These are phyloP conservation scores for Drosophila meridiana DNA, from an alignment of 2,888 invertebrate genomes.

Conservation along the genomic window DNA sequence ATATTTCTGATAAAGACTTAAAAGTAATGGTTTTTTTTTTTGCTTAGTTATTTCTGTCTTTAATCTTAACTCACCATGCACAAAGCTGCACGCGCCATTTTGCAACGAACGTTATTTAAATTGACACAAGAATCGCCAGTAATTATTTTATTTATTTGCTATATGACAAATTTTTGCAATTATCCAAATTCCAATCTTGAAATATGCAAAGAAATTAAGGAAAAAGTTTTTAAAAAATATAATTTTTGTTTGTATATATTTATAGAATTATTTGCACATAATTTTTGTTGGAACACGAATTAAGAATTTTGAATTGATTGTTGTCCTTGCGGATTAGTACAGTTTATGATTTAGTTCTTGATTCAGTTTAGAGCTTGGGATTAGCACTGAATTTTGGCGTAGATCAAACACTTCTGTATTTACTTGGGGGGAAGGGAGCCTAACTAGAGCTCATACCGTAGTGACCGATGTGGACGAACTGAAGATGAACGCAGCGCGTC, in stretches of 20 bases:
- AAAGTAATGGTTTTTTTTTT: not conserved
- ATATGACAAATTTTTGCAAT: slow-evolving; percentile 58
- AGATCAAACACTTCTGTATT: slow-evolving; percentile 45
- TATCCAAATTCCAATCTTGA: slow-evolving; percentile 75
- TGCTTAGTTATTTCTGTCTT: not conserved
- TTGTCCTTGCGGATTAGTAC: slow-evolving; percentile 51
- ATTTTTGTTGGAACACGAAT: slow-evolving; percentile 23
- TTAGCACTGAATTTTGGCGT: slow-evolving; percentile 29
- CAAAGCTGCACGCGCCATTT: slow-evolving; percentile 85
- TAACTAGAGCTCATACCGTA: slow-evolving; percentile 84
- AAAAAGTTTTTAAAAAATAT: slow-evolving; percentile 26
- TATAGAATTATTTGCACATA: slow-evolving; percentile 31
- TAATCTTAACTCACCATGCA: slow-evolving; percentile 84
- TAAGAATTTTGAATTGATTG: slow-evolving; percentile 17
- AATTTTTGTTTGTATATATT: not conserved
- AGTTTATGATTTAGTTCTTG: slow-evolving; percentile 34
- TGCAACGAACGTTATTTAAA: slow-evolving; percentile 60
- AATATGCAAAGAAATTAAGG: slow-evolving; percentile 62
- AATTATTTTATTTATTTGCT: slow-evolving; percentile 52
- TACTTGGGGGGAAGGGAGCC: slow-evolving; percentile 63
- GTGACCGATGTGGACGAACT: slow-evolving; percentile 85
- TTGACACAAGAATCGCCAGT: slow-evolving; percentile 82
- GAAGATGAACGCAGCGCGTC: slow-evolving; percentile 84
- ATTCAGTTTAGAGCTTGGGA: slow-evolving; percentile 18
- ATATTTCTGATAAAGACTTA: not conserved